These are phyloP conservation scores for Drosophila colorata DNA, from an alignment of 2,888 invertebrate species.

Conservation along the genomic window DNA sequence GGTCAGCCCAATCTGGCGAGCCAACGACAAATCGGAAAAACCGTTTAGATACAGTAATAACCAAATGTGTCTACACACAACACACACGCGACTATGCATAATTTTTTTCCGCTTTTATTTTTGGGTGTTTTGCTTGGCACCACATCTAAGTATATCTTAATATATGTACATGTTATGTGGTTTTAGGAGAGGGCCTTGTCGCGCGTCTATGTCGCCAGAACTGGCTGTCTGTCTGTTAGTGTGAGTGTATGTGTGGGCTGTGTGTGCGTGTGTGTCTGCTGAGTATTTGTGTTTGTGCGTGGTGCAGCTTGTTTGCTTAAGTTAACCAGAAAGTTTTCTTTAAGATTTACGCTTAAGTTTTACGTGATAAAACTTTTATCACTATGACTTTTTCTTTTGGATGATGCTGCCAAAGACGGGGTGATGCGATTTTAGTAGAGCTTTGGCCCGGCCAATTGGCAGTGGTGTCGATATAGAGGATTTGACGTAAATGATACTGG, in stretches of 20 bases:
- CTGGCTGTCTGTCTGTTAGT: slow-evolving; percentile 18
- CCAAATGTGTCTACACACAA: slow-evolving; percentile 65
- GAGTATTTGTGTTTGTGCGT: slow-evolving; percentile 48
- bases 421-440: slow-evolving; percentile 59
- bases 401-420: slow-evolving; percentile 35
- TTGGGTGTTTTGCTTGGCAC: slow-evolving; percentile 38
- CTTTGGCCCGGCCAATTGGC: slow-evolving; percentile 25
- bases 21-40: slow-evolving; percentile 38
- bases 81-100: slow-evolving; percentile 64
- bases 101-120: slow-evolving; percentile 47
- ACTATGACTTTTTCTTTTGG: slow-evolving; percentile 67
- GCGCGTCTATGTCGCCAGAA: slow-evolving; percentile 58
- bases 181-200: slow-evolving; percentile 33
- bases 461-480: slow-evolving; percentile 33
- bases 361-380: slow-evolving; percentile 82
- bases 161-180: slow-evolving; percentile 47
- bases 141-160: slow-evolving; percentile 45
- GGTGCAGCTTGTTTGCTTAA: slow-evolving; percentile 69
- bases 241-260: slow-evolving; percentile 9
- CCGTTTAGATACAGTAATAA: slow-evolving; percentile 77
- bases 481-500: slow-evolving; percentile 2
- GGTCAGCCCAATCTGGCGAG: slow-evolving; percentile 21
- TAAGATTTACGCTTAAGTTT: slow-evolving; percentile 81
- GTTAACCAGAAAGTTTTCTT: slow-evolving; percentile 80
- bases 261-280: slow-evolving; percentile 17